These are phyloP conservation scores for Botia kubotai DNA, from an alignment of 2,797 vertebrate species.

Conservation along the genomic window DNA sequence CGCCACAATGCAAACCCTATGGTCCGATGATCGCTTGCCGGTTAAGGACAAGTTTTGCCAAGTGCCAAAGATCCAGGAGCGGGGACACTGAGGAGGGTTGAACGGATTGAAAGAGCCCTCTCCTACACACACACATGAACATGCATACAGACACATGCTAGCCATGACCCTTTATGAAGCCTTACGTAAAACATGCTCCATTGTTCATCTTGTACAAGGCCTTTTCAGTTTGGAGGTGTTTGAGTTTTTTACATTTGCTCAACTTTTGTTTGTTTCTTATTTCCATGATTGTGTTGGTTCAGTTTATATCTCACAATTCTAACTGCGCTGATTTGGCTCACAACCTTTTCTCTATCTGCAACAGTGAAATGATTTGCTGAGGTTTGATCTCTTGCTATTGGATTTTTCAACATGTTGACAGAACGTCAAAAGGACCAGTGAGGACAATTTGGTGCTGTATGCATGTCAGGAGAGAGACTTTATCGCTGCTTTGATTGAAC, in stretches of 20 bases:
- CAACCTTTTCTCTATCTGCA: conserved; percentile 11
- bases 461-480: conserved; percentile 50
- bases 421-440: conserved; percentile 52
- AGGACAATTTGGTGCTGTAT: conserved; percentile 50
- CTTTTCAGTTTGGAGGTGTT: conserved; percentile 50
- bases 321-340: conserved; percentile 43
- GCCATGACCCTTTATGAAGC: conserved; percentile 60
- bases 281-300: conserved; percentile 42
- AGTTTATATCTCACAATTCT: conserved; percentile 31
- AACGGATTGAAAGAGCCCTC: conserved; percentile 53
- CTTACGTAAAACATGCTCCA: conserved; percentile 63
- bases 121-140: conserved; percentile 10
- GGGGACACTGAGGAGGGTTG: conserved; percentile 65
- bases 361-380: conserved; percentile 41
- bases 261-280: conserved; percentile 23
- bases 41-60: conserved; percentile 69
- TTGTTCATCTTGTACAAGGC: conserved; percentile 51
- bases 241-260: conserved; percentile 21
- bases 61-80: conserved; percentile 83
- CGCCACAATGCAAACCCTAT: conserved; percentile 88
- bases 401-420: conserved; percentile 41
- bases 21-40: conserved; percentile 83
- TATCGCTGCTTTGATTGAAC: conserved; percentile 38
- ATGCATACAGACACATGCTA: too few species aligned
- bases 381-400: conserved; percentile 31